Percentiles rank a stretch among this genome's conserved stretches.
These are phyloP conservation scores for Hermetia illucens DNA, from an alignment of 1,140 invertebrate genomes.

Conservation along the genomic window DNA sequence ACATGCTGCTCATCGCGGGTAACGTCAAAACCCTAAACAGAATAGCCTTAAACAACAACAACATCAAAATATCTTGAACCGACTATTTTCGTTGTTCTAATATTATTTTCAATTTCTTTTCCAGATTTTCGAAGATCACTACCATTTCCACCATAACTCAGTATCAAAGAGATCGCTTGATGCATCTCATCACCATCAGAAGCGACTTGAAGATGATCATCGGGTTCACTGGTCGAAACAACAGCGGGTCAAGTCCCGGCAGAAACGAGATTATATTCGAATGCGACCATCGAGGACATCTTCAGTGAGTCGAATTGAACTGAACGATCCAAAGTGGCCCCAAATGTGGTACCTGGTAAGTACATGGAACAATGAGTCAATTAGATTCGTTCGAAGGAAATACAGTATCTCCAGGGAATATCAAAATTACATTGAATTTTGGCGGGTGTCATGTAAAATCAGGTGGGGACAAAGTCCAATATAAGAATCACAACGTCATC, in stretches of 20 bases:
- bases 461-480: too few relatives aligned
- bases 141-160: conserved; percentile 61
- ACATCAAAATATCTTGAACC: too few relatives aligned
- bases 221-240: conserved; percentile 57
- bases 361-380: too few relatives aligned
- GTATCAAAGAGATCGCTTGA: conserved; percentile 56
- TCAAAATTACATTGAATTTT: too few relatives aligned
- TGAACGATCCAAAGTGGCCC: conserved; percentile 73
- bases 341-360: conserved; percentile 87
- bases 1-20: too few relatives aligned
- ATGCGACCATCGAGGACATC: conserved; percentile 27
- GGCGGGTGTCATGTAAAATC: too few relatives aligned
- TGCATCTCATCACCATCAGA: conserved; percentile 50
- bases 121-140: conserved; percentile 67
- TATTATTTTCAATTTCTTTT: conserved; percentile 24
- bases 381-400: too few relatives aligned
- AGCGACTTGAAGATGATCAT: conserved; percentile 48
- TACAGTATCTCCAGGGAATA: too few relatives aligned
- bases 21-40: too few relatives aligned
- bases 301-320: conserved; percentile 28
- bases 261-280: conserved; percentile 49
- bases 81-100: too few relatives aligned
- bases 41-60: too few relatives aligned
- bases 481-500: too few relatives aligned
- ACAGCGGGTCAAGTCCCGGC: conserved; percentile 48